These are phyloP conservation scores for Lasioglossum villosulum DNA, from an alignment of 2,888 invertebrate genomes.

Conservation along the genomic window DNA sequence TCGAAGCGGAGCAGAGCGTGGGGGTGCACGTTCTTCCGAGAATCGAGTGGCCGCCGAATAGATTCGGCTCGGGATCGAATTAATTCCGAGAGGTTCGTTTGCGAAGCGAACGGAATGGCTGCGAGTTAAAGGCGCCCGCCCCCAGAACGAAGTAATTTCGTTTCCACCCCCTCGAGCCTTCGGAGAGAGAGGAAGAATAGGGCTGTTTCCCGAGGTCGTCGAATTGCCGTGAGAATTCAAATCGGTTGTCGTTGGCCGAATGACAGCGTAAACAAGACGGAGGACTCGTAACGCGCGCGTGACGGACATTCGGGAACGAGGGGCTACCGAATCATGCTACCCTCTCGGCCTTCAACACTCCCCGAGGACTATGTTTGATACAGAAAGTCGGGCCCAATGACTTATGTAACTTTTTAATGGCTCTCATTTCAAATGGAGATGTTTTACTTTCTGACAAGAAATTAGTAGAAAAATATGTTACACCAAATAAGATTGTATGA, in stretches of 20 bases:
- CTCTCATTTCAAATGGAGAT: not conserved
- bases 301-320: conserved; percentile 64
- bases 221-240: conserved; percentile 71
- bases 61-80: conserved; percentile 35
- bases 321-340: conserved; percentile 10
- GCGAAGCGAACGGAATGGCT: conserved; percentile 30
- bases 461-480: too few relatives aligned
- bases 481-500: not conserved
- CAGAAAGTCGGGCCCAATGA: not conserved
- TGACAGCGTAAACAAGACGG: conserved; percentile 75
- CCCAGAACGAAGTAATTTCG: conserved; percentile 28
- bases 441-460: not conserved
- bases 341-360: conserved; percentile 32
- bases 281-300: conserved; percentile 69
- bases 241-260: conserved; percentile 68
- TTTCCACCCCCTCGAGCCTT: not conserved
- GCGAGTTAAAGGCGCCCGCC: conserved; percentile 28
- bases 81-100: conserved; percentile 48
- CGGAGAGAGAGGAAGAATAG: not conserved
- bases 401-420: not conserved
- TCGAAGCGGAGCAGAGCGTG: not conserved
- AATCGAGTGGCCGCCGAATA: conserved; percentile 26
- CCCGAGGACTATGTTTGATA: not conserved
- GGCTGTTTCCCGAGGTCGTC: conserved; percentile 31
- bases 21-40: not conserved